A percentile compares a stretch with the other conserved stretches of the same genome.
Conservation (phyloP, 2,888 invertebrate genomes). For the Latrodectus elegans region DNA sequence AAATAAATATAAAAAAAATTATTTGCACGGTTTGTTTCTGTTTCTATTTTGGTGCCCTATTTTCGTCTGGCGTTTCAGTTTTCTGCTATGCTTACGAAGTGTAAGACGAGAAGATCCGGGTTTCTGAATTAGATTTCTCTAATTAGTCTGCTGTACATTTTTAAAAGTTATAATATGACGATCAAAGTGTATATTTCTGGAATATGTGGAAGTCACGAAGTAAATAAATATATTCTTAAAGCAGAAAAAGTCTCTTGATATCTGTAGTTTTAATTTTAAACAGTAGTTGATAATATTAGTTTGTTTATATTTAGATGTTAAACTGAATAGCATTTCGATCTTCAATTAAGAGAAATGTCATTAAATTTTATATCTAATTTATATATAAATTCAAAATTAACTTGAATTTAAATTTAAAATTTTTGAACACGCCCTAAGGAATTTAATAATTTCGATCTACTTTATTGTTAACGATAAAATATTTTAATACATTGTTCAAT, state of each 20-base stretch:
- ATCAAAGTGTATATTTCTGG: constrained; percentile 93
- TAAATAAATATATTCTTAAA: constrained; percentile 76
- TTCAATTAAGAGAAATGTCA: too few species aligned
- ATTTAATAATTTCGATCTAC: too few species aligned
- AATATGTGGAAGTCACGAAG: constrained; percentile 95
- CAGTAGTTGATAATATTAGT: too few species aligned
- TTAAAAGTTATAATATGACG: constrained; percentile 80
- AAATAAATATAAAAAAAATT: background rate
- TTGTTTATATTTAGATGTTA: too few species aligned
- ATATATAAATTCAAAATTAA: too few species aligned
- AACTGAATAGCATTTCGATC: too few species aligned
- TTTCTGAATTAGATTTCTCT: constrained; percentile 1
- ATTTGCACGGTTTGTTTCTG: constrained; percentile 9
- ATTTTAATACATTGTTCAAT: too few species aligned
- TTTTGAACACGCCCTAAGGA: too few species aligned
- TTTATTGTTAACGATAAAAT: too few species aligned
- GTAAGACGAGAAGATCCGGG: constrained; percentile 60
- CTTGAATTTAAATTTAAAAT: too few species aligned
- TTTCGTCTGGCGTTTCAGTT: constrained; percentile 32
- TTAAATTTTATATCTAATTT: too few species aligned
- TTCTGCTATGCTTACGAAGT: constrained; percentile 65
- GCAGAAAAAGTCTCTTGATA: background rate
- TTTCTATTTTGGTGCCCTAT: constrained; percentile 33
- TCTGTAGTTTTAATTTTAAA: too few species aligned
- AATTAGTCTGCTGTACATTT: constrained; percentile 4